Evolutionary conservation across 2,888 invertebrate genomes (phyloP), one percentile per base, ranked within the genome.

Genomic region (Sarcophaga caerulescens): DNA sequence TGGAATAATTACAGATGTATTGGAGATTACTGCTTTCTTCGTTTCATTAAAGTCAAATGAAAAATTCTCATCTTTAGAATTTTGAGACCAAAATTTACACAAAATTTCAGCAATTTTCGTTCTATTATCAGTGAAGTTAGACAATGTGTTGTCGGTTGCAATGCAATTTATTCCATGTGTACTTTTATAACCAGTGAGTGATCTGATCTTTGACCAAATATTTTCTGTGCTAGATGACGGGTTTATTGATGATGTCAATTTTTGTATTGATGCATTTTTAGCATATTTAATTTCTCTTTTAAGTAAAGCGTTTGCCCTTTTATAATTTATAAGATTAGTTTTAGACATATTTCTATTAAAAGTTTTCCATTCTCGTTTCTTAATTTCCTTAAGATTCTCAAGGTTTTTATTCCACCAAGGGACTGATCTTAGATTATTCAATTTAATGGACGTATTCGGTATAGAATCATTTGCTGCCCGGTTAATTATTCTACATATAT

Each of bases 401-500:
- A 25, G 25, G 25, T 23, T 23, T 25, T 25, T 25, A 52, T 69
- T 69, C 69, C 69, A 69, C 69, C 52, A 69, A 2, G 52, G 52
- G 23, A 69, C 69, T 11, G 52, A 52, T 17, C 8, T 35, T 25
- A 3, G 25, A 14, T 6, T 5, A 17, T 52, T 57, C 57, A 25
- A 4, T 25, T 25, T 25, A 25, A 25, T 25, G 25, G 52, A 23
- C 21, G 47, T 52, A 52, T 52, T n/a, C 12, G 47, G 69, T 17
- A 57, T 69, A 5, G 63, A 21, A 44, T 47, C 14, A 69, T 52
- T 68, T 23, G 69, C 69, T 2, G 69, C n/a, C 52, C 57, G 47
- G 12, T 47, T 21, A 69, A 69, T 52, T 21, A 69, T 52, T 52
- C 23, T 52, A 23, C 52, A 69, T n/a, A 69, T 69, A 21, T 69